Conservation (phyloP, 2,113 vertebrate species). For the Ahaetulla prasina region DNA sequence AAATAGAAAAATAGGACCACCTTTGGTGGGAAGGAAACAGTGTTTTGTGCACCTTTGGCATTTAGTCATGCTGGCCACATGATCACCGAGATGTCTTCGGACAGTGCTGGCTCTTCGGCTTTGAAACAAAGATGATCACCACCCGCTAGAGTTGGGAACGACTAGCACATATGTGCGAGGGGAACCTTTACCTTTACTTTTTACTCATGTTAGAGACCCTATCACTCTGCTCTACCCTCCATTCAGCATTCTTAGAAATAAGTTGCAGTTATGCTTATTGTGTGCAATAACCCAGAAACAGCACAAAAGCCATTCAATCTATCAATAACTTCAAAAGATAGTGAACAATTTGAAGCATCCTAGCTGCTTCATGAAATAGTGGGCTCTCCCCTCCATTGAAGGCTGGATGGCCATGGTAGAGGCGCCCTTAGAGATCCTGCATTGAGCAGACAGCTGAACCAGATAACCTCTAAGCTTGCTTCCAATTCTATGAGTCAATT, state of each 20-base stretch:
- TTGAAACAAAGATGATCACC: too few relatives aligned
- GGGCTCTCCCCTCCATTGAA: neutral
- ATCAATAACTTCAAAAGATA: neutral
- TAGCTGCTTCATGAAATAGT: neutral
- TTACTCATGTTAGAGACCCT: neutral
- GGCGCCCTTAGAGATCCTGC: neutral
- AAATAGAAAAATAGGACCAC: too few relatives aligned
- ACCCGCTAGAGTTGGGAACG: too few relatives aligned
- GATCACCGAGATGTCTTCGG: too few relatives aligned
- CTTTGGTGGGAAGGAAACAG: too few relatives aligned
- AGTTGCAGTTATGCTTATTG: neutral
- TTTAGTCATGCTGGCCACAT: too few relatives aligned
- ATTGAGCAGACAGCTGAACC: neutral
- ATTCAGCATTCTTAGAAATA: neutral
- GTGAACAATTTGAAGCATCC: neutral
- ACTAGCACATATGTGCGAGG: too few relatives aligned
- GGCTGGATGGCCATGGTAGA: neutral
- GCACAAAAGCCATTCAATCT: neutral
- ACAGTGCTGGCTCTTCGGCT: too few relatives aligned
- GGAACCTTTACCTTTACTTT: too few relatives aligned
- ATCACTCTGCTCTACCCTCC: neutral
- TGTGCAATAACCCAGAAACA: neutral
- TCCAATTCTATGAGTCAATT: neutral
- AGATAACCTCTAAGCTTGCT: neutral
- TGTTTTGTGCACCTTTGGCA: too few relatives aligned